These are phyloP conservation scores for Macrotis lagotis DNA, from an alignment of 2,113 vertebrate genomes.

Conservation along the genomic window DNA sequence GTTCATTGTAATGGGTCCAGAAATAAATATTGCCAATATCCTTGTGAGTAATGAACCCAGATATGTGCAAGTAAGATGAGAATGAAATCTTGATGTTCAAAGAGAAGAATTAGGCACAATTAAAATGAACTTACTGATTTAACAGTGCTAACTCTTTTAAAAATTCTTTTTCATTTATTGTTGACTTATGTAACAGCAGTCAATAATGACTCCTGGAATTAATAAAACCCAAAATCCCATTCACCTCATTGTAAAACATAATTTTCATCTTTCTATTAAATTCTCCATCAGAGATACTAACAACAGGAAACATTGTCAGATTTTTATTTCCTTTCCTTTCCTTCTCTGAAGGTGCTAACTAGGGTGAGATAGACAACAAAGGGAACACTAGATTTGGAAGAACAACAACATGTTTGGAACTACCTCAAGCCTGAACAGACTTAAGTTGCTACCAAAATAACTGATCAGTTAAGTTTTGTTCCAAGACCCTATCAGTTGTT, in stretches of 20 bases:
- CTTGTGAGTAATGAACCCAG: neutral
- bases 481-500: neutral
- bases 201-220: neutral
- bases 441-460: too few species aligned
- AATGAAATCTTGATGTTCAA: neutral
- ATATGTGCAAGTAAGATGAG: neutral
- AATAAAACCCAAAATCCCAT: neutral
- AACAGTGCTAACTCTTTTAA: neutral
- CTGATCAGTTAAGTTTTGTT: too few species aligned
- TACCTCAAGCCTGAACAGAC: too few species aligned
- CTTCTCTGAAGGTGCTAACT: neutral
- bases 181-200: neutral
- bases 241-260: slow-evolving; percentile 36
- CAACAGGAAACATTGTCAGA: neutral
- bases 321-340: neutral
- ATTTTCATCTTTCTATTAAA: neutral
- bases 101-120: neutral
- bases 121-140: neutral
- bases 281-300: slow-evolving; percentile 23
- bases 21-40: neutral
- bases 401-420: neutral
- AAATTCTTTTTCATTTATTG: neutral
- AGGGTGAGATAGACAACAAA: neutral
- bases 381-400: neutral
- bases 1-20: neutral